Evolutionary conservation across 1,140 invertebrate genomes (phyloP), one percentile per base, ranked within the genome.

Genomic region (Tetragonula clypearis): DNA sequence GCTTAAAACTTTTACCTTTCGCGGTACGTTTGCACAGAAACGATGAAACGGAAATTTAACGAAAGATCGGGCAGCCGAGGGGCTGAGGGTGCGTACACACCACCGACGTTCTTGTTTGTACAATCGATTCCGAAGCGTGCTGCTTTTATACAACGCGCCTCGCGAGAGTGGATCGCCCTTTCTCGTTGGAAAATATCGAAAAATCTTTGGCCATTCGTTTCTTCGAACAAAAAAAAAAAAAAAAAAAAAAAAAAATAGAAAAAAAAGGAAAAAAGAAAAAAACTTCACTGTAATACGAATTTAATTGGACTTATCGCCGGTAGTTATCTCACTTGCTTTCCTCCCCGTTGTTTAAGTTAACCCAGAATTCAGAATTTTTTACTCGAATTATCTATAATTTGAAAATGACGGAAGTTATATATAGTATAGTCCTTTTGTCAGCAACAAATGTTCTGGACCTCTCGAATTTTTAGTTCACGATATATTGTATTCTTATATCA

Each of bases 121-220:
- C 90, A 91, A 92, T 92, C 91, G 92, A 92, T 91, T 91, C 75
- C 81, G 60, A 62, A 85, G 81, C 88, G 82, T 89, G 88, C 87
- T 88, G 90, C 87, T 92, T 92, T 91, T 90, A 91, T 88, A 91
- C 85, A 56, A 77, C 84, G 58, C 79, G 83, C 58, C 15, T 15
- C 21, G 58, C 58, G 35, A 65, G 23, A 81, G 60, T 77, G 72
- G 35, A 84, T 71, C 77, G 62, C 71, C 79, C 84, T 88, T 81
- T 35, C 66, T 58, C 60, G 53, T 58, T 60, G 58, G 77, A 79
- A 85, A 87, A 90, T 76, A 79, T 87, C 79, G 78, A 79, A 86
- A 88, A 88, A 62, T 83, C 82, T 90, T 82, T 72, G 56, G 17
- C 6, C 55, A 19, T 8, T n/a, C 74, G 66, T 55, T 74, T 74